Base-by-base conservation (phyloP, 2,888 invertebrate genomes). In the Drosophila kuntzei region DNA sequence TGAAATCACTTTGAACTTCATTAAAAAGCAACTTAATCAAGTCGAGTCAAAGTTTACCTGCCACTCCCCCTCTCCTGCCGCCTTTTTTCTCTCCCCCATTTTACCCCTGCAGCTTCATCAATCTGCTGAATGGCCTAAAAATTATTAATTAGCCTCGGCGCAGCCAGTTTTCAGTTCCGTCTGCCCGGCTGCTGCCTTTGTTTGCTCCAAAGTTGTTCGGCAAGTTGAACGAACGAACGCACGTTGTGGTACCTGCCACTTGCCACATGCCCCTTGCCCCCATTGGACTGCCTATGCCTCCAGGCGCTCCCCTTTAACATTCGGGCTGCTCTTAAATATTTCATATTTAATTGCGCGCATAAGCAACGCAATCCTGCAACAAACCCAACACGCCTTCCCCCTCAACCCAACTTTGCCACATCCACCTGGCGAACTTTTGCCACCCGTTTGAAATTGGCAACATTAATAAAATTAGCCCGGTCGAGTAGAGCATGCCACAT, bases 341-440 rank as follows among this genome's bases (percentile, higher is more conserved):
- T 90, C 86, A 89, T 87, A 89, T 86, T 87, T 89, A 90, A 89
- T 90, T 89, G 89, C 74, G 79, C 87, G 89, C 89, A 74, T 87
- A 79, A 77, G 82, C 77, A 73, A 65, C 78, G 82, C 79, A 76
- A 72, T 57, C 69, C 64, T 49, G 53, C 32, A 47, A 27, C 29
- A 36, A 27, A 7, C 58, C 9, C 44, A 34, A 7, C 20, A 12
- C 2, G 8, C 27, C 27, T 7, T 8, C 8, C 27, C 8, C 27
- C 0, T 27, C 8, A 0, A 16, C 37, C 25, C 14, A n/a, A n/a
- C 16, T 11, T 20, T 22, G 44, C 32, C 44, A 34, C 49, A 29
- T 25, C 60, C 64, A 79, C 82, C 79, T 75, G 27, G 11, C 4
- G 16, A 46, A 11, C 14, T 46, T 11, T 44, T 50, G 53, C 41